These are phyloP conservation scores for Philereme transversata DNA, from an alignment of 2,888 invertebrate genomes.

Conservation along the genomic window DNA sequence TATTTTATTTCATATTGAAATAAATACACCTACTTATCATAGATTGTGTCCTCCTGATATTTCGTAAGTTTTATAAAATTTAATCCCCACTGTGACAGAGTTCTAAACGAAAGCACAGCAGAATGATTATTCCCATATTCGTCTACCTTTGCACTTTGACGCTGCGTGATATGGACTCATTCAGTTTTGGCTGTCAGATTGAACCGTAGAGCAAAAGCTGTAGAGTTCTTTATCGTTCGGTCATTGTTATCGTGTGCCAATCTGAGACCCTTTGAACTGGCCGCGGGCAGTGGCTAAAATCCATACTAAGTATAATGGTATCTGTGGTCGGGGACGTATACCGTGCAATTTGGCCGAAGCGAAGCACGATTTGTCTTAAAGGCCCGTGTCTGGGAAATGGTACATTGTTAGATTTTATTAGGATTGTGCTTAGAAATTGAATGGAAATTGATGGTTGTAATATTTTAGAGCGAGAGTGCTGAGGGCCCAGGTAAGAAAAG, in stretches of 20 bases:
- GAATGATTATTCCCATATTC: constrained; percentile 71
- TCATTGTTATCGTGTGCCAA: constrained; percentile 46
- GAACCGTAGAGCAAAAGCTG: constrained; percentile 2
- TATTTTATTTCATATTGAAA: too few species aligned
- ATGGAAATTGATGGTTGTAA: constrained; percentile 18
- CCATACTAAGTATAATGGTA: constrained; percentile 14
- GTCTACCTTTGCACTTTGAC: constrained; percentile 69
- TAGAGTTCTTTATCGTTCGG: constrained; percentile 27
- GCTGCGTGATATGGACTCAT: constrained; percentile 28
- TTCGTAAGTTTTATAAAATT: too few species aligned
- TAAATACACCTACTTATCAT: too few species aligned
- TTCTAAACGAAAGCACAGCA: constrained; percentile 42
- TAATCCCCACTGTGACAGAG: constrained; percentile 10
- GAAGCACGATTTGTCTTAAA: constrained; percentile 61
- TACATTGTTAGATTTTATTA: constrained; percentile 34
- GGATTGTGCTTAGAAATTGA: constrained; percentile 24
- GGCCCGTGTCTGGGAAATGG: constrained; percentile 50
- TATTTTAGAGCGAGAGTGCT: constrained; percentile 4
- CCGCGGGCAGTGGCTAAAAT: constrained; percentile 58
- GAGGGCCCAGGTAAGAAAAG: background rate
- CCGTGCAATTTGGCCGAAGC: constrained; percentile 62
- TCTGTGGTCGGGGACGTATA: constrained; percentile 56
- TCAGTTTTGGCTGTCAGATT: constrained; percentile 16
- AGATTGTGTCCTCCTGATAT: too few species aligned
- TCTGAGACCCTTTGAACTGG: constrained; percentile 69